Conservation (phyloP, 2,113 vertebrate genomes). For the Peromyscus leucopus region DNA sequence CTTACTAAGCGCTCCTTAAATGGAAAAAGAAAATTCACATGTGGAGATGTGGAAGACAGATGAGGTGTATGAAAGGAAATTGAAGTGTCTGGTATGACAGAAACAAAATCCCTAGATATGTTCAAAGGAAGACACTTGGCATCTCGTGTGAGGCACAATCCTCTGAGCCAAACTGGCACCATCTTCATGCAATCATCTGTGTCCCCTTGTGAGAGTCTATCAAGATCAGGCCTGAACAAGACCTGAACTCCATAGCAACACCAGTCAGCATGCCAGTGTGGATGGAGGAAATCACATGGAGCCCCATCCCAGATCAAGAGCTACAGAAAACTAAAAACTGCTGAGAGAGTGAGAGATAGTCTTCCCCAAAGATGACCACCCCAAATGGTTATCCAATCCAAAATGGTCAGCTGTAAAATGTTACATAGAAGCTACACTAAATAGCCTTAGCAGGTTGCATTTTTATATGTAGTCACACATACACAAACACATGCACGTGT, state of each 20-base stretch:
- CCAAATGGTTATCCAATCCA: not conserved
- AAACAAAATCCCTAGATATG: not conserved
- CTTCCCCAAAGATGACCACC: not conserved
- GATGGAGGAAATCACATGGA: not conserved
- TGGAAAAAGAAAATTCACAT: not conserved
- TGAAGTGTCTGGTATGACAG: not conserved
- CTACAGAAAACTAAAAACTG: not conserved
- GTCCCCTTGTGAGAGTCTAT: not conserved
- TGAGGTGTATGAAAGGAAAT: not conserved
- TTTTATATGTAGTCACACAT: not conserved
- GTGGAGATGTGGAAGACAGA: not conserved
- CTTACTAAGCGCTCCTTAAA: not conserved
- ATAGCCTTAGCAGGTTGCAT: not conserved
- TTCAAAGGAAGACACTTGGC: not conserved
- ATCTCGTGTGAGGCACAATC: too few species aligned
- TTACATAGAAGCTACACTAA: not conserved
- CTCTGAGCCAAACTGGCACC: not conserved
- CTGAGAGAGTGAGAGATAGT: not conserved
- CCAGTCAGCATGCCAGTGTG: not conserved
- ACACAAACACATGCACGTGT: not conserved
- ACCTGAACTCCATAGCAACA: too few species aligned
- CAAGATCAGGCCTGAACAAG: not conserved
- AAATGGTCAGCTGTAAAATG: not conserved
- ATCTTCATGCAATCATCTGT: not conserved
- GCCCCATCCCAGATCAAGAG: not conserved